These are phyloP conservation scores for Dione juno DNA, from an alignment of 2,888 invertebrate species.

Conservation along the genomic window DNA sequence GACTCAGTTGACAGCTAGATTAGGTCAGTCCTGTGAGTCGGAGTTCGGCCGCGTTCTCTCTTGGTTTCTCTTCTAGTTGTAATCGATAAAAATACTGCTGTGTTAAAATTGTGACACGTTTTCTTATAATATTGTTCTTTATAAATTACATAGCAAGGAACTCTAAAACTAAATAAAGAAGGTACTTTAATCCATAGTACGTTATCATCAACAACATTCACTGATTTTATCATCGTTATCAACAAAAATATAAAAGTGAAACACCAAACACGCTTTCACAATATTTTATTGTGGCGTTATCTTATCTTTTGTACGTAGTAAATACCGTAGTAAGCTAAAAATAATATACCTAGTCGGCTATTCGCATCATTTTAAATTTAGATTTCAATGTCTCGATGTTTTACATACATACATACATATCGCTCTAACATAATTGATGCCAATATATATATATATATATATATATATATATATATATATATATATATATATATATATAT, in stretches of 20 bases:
- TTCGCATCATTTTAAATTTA: slow-evolving; percentile 23
- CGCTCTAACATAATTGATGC: neutral
- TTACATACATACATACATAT: neutral
- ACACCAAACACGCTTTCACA: slow-evolving; percentile 60
- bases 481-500: too few relatives aligned
- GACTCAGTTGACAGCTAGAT: too few relatives aligned
- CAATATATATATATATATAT: neutral
- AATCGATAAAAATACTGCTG: too few relatives aligned
- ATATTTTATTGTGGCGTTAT: slow-evolving; percentile 52
- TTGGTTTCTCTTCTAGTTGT: too few relatives aligned
- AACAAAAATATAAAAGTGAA: slow-evolving; percentile 39
- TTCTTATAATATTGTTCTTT: neutral
- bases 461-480: too few relatives aligned
- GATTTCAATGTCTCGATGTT: slow-evolving; percentile 12
- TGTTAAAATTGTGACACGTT: too few relatives aligned
- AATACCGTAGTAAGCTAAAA: slow-evolving; percentile 68
- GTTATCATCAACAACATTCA: slow-evolving; percentile 32
- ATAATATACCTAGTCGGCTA: slow-evolving; percentile 44
- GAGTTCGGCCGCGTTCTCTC: too few relatives aligned
- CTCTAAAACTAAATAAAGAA: slow-evolving; percentile 7
- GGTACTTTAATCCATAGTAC: neutral
- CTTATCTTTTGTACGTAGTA: slow-evolving; percentile 68
- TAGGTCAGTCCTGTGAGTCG: too few relatives aligned
- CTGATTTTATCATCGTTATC: slow-evolving; percentile 38
- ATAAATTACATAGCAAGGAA: neutral